Evolutionary conservation across 1,140 invertebrate genomes (phyloP).

Genomic region (Cylas formicarius): DNA sequence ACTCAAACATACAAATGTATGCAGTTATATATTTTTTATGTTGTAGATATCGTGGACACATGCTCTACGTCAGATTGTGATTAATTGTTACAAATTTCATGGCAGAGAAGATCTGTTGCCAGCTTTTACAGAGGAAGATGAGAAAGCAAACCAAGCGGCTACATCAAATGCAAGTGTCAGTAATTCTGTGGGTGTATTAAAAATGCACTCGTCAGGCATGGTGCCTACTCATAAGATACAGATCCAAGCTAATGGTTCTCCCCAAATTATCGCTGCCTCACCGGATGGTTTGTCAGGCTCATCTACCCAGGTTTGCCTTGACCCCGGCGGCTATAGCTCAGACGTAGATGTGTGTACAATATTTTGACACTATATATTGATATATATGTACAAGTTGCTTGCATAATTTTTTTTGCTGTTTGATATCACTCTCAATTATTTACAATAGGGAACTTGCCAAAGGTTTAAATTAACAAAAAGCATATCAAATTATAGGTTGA

Average conservation of each 20-base stretch:
- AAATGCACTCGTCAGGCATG: slow-evolving; percentile 51
- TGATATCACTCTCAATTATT: too few relatives aligned
- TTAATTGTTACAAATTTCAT: slow-evolving; percentile 98
- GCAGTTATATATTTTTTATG: slow-evolving; percentile 9
- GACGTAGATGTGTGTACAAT: slow-evolving; percentile 59
- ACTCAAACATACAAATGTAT: background rate
- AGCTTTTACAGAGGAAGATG: slow-evolving; percentile 87
- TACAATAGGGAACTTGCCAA: too few relatives aligned
- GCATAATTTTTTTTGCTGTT: too few relatives aligned
- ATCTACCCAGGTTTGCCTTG: slow-evolving; percentile 66
- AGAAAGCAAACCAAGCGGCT: slow-evolving; percentile 55
- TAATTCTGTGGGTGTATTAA: slow-evolving; percentile 57
- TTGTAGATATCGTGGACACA: slow-evolving; percentile 95
- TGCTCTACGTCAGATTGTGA: slow-evolving; percentile 93
- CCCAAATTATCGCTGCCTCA: slow-evolving; percentile 50
- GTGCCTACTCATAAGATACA: slow-evolving; percentile 45
- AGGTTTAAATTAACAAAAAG: too few relatives aligned
- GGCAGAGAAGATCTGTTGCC: slow-evolving; percentile 91
- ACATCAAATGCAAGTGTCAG: slow-evolving; percentile 43
- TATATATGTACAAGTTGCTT: too few relatives aligned
- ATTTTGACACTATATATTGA: too few relatives aligned
- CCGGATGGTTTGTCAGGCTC: slow-evolving; percentile 52
- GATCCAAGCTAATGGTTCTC: slow-evolving; percentile 45
- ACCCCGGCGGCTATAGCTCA: slow-evolving; percentile 50
- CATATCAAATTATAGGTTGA: too few relatives aligned